Percentiles rank a stretch among this genome's conserved stretches.
phyloP scores from a whole-genome alignment of 1,140 invertebrate species.

The Parasteatoda tepidariorum region DNA sequence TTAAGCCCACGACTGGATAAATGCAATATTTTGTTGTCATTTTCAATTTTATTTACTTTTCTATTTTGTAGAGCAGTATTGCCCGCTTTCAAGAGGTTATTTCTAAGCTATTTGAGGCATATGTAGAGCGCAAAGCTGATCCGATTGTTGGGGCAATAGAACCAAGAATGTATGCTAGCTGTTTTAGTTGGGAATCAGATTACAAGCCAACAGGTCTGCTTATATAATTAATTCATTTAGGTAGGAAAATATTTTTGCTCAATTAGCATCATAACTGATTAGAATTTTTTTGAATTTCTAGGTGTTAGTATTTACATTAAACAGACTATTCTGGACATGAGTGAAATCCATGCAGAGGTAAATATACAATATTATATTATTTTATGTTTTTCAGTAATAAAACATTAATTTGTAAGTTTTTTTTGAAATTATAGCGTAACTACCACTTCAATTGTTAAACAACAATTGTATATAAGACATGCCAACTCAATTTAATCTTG shows the following conservation, averaged over 20 bases:
- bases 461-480: too few relatives aligned
- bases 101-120: constrained; percentile 72
- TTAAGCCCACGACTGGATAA: too few relatives aligned
- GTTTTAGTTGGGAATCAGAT: constrained; percentile 86
- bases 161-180: constrained; percentile 92
- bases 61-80: constrained; percentile 60
- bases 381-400: constrained; percentile 1
- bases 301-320: constrained; percentile 91
- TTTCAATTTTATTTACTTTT: not conserved
- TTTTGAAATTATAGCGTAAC: too few relatives aligned
- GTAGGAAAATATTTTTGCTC: too few relatives aligned
- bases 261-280: not conserved
- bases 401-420: too few relatives aligned
- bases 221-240: not conserved
- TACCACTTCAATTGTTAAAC: too few relatives aligned
- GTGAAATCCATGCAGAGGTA: constrained; percentile 93
- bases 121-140: constrained; percentile 92
- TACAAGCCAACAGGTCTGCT: constrained; percentile 71
- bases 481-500: too few relatives aligned
- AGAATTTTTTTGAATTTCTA: not conserved
- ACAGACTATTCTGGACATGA: constrained; percentile 90
- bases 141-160: constrained; percentile 93
- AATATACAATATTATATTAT: too few relatives aligned
- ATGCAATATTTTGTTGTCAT: not conserved
- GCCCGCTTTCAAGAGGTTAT: constrained; percentile 68